Conservation (phyloP, 2,888 invertebrate genomes). For the Cataglyphis cursor region DNA sequence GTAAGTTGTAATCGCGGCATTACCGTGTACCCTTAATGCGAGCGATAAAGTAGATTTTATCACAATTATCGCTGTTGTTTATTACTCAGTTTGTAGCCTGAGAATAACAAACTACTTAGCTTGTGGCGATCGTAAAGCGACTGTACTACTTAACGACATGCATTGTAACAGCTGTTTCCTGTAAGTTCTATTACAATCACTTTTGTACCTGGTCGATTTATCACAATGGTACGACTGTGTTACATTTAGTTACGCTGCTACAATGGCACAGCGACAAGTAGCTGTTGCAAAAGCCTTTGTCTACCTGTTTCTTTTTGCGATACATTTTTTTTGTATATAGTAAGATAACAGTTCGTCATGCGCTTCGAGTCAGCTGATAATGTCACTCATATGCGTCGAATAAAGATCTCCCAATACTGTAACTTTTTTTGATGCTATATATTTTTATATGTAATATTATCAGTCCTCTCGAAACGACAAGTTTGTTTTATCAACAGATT, state of each 20-base stretch:
- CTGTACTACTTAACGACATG: constrained; percentile 58
- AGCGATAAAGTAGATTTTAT: constrained; percentile 67
- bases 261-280: constrained; percentile 54
- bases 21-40: constrained; percentile 58
- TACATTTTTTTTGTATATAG: not conserved
- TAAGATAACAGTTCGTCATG: constrained; percentile 13
- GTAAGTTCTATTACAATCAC: constrained; percentile 64
- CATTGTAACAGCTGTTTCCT: constrained; percentile 69
- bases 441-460: not conserved
- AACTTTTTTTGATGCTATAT: not conserved
- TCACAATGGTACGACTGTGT: constrained; percentile 59
- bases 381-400: not conserved
- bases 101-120: constrained; percentile 63
- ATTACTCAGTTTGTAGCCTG: constrained; percentile 50
- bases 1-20: constrained; percentile 61
- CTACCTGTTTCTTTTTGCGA: constrained; percentile 26
- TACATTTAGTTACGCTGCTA: constrained; percentile 41
- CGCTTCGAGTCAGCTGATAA: not conserved
- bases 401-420: not conserved
- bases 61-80: constrained; percentile 67
- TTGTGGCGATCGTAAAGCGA: constrained; percentile 58
- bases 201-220: constrained; percentile 60
- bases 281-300: constrained; percentile 20
- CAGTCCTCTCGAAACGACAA: not conserved
- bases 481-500: constrained; percentile 3